These are phyloP conservation scores for Rhadina sibilatrix DNA, from an alignment of 2,113 vertebrate species.

Conservation along the genomic window DNA sequence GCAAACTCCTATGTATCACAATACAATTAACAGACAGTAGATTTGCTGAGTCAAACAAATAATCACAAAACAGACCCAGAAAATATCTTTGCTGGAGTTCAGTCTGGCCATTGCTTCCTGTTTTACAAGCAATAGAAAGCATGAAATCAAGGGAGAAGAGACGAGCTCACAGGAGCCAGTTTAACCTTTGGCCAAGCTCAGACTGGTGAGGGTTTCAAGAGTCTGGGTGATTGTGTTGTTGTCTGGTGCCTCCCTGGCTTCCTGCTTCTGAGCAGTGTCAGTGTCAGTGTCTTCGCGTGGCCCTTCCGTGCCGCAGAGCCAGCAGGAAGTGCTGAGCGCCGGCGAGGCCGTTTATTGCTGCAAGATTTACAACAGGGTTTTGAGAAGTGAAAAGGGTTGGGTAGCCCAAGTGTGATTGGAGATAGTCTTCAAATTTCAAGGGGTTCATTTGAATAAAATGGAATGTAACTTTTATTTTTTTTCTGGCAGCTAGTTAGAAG, in stretches of 20 bases:
- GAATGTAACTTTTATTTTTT: not conserved
- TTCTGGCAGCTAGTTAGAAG: not conserved
- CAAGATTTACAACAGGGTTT: not conserved
- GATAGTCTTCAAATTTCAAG: not conserved
- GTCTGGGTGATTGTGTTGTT: not conserved
- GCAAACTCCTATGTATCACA: not conserved
- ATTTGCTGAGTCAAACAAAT: not conserved
- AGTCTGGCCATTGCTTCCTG: not conserved
- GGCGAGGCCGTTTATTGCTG: not conserved
- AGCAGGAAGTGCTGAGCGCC: conserved; percentile 1
- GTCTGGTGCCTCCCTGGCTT: not conserved
- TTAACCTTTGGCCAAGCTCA: not conserved
- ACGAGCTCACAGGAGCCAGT: not conserved
- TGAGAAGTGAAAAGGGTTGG: not conserved
- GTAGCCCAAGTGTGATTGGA: not conserved
- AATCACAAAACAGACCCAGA: not conserved
- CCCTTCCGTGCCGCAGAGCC: fast-evolving
- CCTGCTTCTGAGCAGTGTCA: not conserved
- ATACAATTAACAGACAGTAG: not conserved
- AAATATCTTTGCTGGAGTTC: not conserved
- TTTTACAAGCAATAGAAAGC: not conserved
- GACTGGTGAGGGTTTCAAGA: not conserved
- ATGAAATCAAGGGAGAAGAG: not conserved
- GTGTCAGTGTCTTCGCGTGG: not conserved
- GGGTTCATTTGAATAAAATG: not conserved